phyloP scores from a whole-genome alignment of 2,797 vertebrate species.

The Sitta carolinensis region DNA sequence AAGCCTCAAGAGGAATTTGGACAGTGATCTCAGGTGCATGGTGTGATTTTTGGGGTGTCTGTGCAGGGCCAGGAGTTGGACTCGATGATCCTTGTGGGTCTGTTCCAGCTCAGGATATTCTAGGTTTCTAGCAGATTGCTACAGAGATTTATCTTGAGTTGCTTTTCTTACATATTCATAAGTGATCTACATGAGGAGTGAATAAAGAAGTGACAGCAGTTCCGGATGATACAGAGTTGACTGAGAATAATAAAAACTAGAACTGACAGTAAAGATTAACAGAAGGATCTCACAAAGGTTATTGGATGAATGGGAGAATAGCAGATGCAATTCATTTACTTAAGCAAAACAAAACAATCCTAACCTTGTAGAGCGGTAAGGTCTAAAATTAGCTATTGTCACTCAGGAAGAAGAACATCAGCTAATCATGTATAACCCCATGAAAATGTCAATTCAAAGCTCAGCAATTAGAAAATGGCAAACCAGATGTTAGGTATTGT shows the following conservation, averaged over 20 bases:
- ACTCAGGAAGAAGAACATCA: conserved; percentile 3
- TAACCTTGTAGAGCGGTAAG: neutral
- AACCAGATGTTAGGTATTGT: neutral
- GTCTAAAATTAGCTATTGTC: conserved; percentile 42
- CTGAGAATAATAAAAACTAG: conserved; percentile 14
- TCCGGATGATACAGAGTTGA: neutral
- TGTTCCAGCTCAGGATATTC: neutral
- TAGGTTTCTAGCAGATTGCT: neutral
- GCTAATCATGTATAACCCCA: neutral
- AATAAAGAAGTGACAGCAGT: neutral
- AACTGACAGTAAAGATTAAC: conserved; percentile 14
- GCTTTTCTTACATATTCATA: neutral
- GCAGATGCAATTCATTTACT: neutral
- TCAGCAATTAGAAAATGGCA: conserved; percentile 22
- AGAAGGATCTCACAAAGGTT: neutral
- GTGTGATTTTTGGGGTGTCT: neutral
- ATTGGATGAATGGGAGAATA: neutral
- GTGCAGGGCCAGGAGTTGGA: neutral
- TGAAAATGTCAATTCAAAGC: conserved; percentile 38
- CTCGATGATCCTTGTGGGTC: accelerated
- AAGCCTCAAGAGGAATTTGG: neutral
- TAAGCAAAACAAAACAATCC: conserved; percentile 23
- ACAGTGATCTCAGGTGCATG: neutral
- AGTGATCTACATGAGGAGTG: neutral
- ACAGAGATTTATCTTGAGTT: neutral